Percentiles rank a stretch among this genome's conserved stretches.
Conservation (phyloP, 2,888 invertebrate species). For the Ectobius pallidus region DNA sequence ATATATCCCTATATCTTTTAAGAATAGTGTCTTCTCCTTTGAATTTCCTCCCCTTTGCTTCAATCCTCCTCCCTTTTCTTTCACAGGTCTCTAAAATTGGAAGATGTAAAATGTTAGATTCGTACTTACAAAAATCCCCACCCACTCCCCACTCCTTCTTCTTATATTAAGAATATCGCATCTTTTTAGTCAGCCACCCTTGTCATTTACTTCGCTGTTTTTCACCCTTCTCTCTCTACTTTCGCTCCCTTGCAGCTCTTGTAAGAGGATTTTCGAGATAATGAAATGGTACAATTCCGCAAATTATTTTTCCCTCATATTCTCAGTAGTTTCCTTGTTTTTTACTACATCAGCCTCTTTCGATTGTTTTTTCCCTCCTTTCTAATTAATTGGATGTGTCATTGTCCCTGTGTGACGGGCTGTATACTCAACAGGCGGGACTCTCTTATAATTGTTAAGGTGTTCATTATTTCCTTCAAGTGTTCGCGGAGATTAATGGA, state of each 20-base stretch:
- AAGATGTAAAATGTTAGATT: neutral
- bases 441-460: too few species aligned
- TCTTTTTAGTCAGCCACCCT: slow-evolving; percentile 17
- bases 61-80: neutral
- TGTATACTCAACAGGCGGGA: slow-evolving; percentile 11
- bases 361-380: neutral
- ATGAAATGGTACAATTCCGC: slow-evolving; percentile 31
- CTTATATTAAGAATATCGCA: slow-evolving; percentile 18
- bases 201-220: slow-evolving; percentile 15
- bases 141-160: slow-evolving; percentile 1
- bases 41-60: neutral
- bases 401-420: neutral
- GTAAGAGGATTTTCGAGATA: slow-evolving; percentile 37
- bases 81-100: slow-evolving; percentile 7
- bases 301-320: slow-evolving; percentile 28
- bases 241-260: neutral
- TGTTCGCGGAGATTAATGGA: neutral
- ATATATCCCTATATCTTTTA: neutral
- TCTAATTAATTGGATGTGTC: slow-evolving; percentile 11
- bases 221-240: neutral
- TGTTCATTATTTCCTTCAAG: too few species aligned
- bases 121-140: slow-evolving; percentile 21
- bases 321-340: neutral
- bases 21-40: neutral
- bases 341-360: slow-evolving; percentile 9